Evolutionary conservation across 2,797 vertebrate species (phyloP).

Genomic region (Thaleichthys pacificus): DNA sequence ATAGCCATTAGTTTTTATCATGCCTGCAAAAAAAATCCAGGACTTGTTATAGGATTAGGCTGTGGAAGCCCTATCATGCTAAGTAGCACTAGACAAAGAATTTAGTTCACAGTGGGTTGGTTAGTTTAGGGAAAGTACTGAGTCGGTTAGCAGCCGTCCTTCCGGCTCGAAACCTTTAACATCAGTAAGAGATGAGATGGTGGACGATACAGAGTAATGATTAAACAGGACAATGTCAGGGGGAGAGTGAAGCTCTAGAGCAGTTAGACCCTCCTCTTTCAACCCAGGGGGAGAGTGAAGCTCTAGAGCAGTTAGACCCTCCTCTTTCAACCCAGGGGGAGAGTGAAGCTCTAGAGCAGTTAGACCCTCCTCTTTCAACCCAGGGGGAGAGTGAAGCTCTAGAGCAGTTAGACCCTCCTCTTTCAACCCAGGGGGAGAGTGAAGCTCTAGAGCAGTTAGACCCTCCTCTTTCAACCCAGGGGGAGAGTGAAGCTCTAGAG

Average conservation of each 20-base stretch:
- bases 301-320: conserved; percentile 59
- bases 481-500: conserved; percentile 56
- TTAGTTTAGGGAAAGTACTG: conserved; percentile 59
- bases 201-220: not conserved
- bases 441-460: conserved; percentile 57
- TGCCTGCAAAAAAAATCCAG: conserved; percentile 61
- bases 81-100: conserved; percentile 62
- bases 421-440: conserved; percentile 50
- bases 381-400: conserved; percentile 53
- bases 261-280: conserved; percentile 58
- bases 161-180: not conserved
- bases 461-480: too few species aligned
- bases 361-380: too few species aligned
- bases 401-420: conserved; percentile 57
- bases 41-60: conserved; percentile 46
- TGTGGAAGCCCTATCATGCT: conserved; percentile 73
- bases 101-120: conserved; percentile 57
- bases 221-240: conserved; percentile 9
- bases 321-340: too few species aligned
- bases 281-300: conserved; percentile 48
- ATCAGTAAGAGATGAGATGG: not conserved
- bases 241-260: conserved; percentile 56
- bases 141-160: conserved; percentile 61
- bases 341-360: conserved; percentile 54
- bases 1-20: conserved; percentile 64